phyloP scores from a whole-genome alignment of 2,797 vertebrate genomes.

The Gymnothorax reevesii region DNA sequence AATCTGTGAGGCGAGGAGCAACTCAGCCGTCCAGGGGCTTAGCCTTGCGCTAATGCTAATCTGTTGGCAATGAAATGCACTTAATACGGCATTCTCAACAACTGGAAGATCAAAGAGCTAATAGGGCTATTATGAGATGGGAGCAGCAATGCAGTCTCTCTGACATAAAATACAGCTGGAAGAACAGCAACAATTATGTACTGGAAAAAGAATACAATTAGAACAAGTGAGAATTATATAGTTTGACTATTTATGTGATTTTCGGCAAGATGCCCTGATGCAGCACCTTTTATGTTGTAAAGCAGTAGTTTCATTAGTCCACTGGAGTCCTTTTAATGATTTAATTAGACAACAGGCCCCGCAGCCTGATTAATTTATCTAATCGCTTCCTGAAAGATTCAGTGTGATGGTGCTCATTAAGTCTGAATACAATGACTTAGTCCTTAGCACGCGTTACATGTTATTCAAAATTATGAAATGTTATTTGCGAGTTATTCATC shows the following conservation, averaged over 20 bases:
- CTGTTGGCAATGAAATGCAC: not conserved
- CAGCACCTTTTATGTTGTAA: not conserved
- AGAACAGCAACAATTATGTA: not conserved
- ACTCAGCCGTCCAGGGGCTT: not conserved
- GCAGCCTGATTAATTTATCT: conserved; percentile 3
- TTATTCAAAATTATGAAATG: not conserved
- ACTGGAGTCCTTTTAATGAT: not conserved
- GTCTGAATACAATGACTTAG: not conserved
- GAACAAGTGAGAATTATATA: not conserved
- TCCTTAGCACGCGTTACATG: not conserved
- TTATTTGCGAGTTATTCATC: too few species aligned
- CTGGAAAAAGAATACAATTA: not conserved
- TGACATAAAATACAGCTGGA: not conserved
- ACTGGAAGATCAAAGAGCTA: not conserved
- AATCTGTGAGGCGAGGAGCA: too few species aligned
- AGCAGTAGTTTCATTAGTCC: not conserved
- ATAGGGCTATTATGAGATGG: not conserved
- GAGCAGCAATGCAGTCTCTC: not conserved
- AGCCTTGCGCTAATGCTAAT: not conserved
- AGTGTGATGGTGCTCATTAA: not conserved
- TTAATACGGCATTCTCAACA: not conserved
- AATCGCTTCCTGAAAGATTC: not conserved
- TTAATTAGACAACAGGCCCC: not conserved
- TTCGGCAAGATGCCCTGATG: not conserved
- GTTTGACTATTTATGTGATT: not conserved